Base-by-base conservation (phyloP, 2,113 vertebrate species). In the Calypte anna region DNA sequence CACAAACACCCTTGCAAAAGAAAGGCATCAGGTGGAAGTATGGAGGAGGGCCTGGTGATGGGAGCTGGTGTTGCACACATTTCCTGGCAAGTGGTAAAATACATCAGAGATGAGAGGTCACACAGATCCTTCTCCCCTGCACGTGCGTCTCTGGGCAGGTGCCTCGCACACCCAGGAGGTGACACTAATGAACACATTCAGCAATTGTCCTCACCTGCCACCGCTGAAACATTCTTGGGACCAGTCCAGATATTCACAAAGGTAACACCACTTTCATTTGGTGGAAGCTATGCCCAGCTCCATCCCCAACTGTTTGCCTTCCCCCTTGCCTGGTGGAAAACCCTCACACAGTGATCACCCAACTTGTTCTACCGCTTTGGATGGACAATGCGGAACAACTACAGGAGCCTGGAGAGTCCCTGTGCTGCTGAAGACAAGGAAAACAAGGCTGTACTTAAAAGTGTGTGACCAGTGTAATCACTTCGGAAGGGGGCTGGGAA, bases 341-440 rank as follows among this genome's bases (percentile, higher is more conserved):
- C 82, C 79, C 58, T 76, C 67, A 75, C 75, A 54, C 14, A 28
- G 28, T 51, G 44, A 48, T 95, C 69, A 85, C 87, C 78, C 78
- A 67, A 91, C 87, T 90, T 76, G 91, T 94, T 95, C 84, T 94
- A 31, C 91, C 2, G 44, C 93, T 96, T 94, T 55, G 78, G 58
- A 7, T 72, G 70, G 70, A 82, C 69, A 76, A 84, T 31, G 36
- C 1, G 1, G 64, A 92, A 87, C 44, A 67, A 40, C 70, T 75
- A 75, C 69, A 89, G 62, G 48, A 79, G 38, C 68, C 57, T 70
- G 30, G n/a, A 59, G 44, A 82, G 69, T 68, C 91, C 79, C 66
- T 63, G n/a, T 7, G 54, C 44, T 44, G 48, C 58, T 44, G 30
- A 73, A 79, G 69, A 78, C 66, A 61, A 79, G 44, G 40, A 82